phyloP scores from a whole-genome alignment of 2,797 vertebrate species.

The Sebastes itinus region DNA sequence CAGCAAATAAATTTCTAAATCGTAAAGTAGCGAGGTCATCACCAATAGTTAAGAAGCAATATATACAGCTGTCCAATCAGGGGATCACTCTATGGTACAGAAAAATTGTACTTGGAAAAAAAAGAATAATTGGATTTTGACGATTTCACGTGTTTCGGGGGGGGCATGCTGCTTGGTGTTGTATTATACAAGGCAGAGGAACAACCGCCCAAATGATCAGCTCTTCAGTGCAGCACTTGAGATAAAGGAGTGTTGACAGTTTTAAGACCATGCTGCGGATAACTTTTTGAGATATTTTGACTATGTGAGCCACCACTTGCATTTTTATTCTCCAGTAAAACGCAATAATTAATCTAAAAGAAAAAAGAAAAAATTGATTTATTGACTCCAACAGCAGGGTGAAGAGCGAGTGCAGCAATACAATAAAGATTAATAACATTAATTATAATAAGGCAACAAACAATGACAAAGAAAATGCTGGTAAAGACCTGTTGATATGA shows the following conservation, averaged over 20 bases:
- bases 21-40: constrained; percentile 66
- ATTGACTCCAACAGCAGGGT: constrained; percentile 54
- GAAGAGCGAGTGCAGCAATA: constrained; percentile 69
- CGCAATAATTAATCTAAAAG: constrained; percentile 36
- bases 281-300: background rate
- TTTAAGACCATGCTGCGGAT: constrained; percentile 45
- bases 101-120: constrained; percentile 39
- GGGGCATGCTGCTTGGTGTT: constrained; percentile 64
- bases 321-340: constrained; percentile 45
- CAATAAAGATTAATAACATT: constrained; percentile 64
- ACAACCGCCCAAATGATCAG: constrained; percentile 25
- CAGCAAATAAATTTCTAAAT: constrained; percentile 69
- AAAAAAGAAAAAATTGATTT: constrained; percentile 38
- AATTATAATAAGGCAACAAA: constrained; percentile 82
- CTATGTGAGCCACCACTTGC: background rate
- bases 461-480: constrained; percentile 72
- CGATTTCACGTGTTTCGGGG: constrained; percentile 20
- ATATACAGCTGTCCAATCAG: constrained; percentile 81
- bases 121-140: constrained; percentile 35
- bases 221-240: constrained; percentile 52
- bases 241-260: constrained; percentile 26
- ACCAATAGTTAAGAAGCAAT: constrained; percentile 77
- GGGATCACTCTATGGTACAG: constrained; percentile 72
- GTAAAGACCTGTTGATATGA: constrained; percentile 75
- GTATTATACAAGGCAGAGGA: constrained; percentile 63